Evolutionary conservation across 2,888 invertebrate genomes (phyloP).

Genomic region (Melanargia galathea): DNA sequence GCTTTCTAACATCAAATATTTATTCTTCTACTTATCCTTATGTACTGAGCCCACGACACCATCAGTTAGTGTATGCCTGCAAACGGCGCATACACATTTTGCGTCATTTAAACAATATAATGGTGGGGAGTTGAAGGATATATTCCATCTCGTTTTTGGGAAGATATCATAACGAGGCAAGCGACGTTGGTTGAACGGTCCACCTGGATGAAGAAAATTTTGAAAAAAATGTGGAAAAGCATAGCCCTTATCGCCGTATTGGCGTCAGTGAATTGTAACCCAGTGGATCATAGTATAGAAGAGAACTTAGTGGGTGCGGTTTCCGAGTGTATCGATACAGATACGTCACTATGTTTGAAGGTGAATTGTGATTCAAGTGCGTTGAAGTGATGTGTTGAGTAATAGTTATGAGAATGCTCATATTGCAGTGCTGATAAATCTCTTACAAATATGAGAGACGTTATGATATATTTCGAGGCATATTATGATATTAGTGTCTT

Average conservation of each 20-base stretch:
- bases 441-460: background rate
- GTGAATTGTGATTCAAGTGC: conserved; percentile 65
- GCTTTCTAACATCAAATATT: conserved; percentile 81
- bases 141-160: conserved; percentile 75
- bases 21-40: conserved; percentile 80
- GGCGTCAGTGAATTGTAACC: conserved; percentile 66
- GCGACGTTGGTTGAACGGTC: conserved; percentile 63
- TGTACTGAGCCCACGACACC: conserved; percentile 55
- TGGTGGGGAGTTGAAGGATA: conserved; percentile 75
- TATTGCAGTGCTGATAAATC: background rate
- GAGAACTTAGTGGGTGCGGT: conserved; percentile 74
- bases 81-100: conserved; percentile 64
- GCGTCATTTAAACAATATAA: conserved; percentile 64
- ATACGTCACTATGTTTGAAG: conserved; percentile 84
- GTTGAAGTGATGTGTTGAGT: conserved; percentile 47
- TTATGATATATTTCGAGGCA: too few relatives aligned
- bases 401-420: background rate
- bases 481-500: too few relatives aligned
- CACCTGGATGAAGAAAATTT: conserved; percentile 44
- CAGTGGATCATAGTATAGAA: conserved; percentile 68
- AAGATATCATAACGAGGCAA: conserved; percentile 75
- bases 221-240: conserved; percentile 65
- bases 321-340: conserved; percentile 82
- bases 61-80: conserved; percentile 70
- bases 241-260: conserved; percentile 64